Conservation (phyloP, 2,113 vertebrate genomes). For the Plecotus auritus region DNA sequence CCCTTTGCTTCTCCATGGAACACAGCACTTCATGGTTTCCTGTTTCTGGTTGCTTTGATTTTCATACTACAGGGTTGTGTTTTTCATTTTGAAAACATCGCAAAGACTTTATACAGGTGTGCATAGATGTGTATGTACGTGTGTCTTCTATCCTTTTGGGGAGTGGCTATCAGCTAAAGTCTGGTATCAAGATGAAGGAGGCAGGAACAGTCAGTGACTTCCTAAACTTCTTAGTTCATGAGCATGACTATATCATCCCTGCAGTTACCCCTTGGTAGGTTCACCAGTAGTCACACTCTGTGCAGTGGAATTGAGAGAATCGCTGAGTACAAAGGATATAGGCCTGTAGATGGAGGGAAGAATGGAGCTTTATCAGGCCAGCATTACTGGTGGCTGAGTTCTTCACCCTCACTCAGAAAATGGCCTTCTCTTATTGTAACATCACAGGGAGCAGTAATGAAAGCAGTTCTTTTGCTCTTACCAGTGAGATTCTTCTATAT, state of each 20-base stretch:
- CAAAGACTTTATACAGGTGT: not conserved
- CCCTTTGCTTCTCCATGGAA: not conserved
- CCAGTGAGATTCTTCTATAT: not conserved
- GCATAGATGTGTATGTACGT: not conserved
- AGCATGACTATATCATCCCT: not conserved
- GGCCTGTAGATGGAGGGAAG: not conserved
- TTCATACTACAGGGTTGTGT: not conserved
- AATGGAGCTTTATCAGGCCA: not conserved
- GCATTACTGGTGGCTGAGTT: accelerated
- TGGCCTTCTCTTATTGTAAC: not conserved
- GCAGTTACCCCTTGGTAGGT: not conserved
- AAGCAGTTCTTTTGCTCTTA: not conserved
- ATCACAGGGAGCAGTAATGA: not conserved
- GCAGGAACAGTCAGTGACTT: not conserved
- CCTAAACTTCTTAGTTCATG: not conserved
- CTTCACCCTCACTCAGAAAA: not conserved
- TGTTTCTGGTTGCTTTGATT: not conserved
- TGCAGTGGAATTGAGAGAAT: not conserved
- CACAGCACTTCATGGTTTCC: not conserved
- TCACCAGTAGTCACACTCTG: no score
- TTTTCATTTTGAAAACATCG: not conserved
- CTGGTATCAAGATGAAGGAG: not conserved
- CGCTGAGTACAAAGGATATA: not conserved
- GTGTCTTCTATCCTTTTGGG: not conserved
- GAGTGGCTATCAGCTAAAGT: not conserved